Conservation (phyloP, 64 coral and sea anemone genomes). For the Dendronephthya gigantea region DNA sequence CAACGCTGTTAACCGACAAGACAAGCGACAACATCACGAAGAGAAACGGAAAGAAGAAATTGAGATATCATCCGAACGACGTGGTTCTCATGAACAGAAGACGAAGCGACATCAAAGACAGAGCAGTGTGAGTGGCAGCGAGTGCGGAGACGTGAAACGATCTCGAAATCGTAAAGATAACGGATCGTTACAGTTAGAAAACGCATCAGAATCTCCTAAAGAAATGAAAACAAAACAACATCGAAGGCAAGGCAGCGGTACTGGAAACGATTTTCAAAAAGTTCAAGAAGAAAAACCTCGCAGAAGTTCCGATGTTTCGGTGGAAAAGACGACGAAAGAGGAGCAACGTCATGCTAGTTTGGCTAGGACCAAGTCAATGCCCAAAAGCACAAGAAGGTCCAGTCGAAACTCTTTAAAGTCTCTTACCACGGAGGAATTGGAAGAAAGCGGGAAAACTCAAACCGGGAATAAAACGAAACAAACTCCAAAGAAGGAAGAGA, state of each 20-base stretch:
- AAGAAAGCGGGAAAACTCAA: neutral
- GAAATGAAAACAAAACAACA: neutral
- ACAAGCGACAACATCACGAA: neutral
- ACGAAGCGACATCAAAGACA: neutral
- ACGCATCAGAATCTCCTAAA: neutral
- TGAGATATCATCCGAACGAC: neutral
- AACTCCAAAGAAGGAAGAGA: neutral
- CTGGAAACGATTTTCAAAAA: neutral
- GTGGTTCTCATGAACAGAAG: neutral
- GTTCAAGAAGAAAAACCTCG: neutral
- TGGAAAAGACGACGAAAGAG: neutral
- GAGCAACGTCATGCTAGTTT: neutral
- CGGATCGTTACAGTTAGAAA: neutral
- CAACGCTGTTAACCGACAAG: neutral
- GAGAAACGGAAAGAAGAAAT: neutral
- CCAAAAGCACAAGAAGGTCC: neutral
- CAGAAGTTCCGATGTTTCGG: neutral
- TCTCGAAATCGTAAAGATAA: neutral
- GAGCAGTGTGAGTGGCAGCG: neutral
- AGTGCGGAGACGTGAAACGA: neutral
- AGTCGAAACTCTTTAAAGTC: neutral
- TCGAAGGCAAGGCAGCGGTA: neutral
- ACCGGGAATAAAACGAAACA: neutral
- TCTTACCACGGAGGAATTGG: neutral
- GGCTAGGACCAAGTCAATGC: neutral